Base-by-base conservation (phyloP, 2,888 invertebrate species). In the Leucophenga maculata region DNA sequence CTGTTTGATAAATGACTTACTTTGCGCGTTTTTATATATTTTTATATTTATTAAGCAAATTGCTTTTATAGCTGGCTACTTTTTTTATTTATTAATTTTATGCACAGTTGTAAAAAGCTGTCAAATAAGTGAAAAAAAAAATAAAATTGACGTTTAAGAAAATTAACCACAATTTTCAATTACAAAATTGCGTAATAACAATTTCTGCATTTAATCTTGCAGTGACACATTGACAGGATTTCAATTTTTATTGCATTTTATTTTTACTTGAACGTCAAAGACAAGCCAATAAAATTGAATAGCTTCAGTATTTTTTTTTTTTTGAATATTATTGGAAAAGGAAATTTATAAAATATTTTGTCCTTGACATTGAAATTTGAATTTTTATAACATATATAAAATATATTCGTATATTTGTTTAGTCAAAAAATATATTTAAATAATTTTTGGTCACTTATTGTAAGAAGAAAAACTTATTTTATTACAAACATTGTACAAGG, bases 1-100 rank as follows among this genome's bases (percentile, higher is more conserved):
- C 75, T 59, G 54, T 71, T 77, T 77, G 77, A 77, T 75, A 77
- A 77, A 77, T 77, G 74, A 70, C 75, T 62, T 52, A 18, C 13
- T 60, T 60, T 57, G n/a, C n/a, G n/a, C 32, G 32, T 57, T 48
- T 64, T 20, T 48, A 26, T 54, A 64, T 32, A 55, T 39, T 65
- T 59, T 52, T 13, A 39, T 20, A 22, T 48, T 52, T 31, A 18
- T 52, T 48, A 32, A 18, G 31, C 46, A 44, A 52, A 65, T 6
- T 46, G 16, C 54, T 54, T 69, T 68, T 69, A n/a, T 62, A 50
- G 6, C 16, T 50, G n/a, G 11, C 16, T 16, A 50, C 6, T 50
- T 65, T 50, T n/a, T 65, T 8, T 65, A 32, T 20, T 65, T 65
- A 16, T 65, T 52, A 14, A 22, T 65, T 54, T 14, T n/a, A 44